A percentile compares a stretch with the other conserved stretches of the same genome.
Conservation (phyloP, 2,888 invertebrate species). For the Lasioglossum marginatum region DNA sequence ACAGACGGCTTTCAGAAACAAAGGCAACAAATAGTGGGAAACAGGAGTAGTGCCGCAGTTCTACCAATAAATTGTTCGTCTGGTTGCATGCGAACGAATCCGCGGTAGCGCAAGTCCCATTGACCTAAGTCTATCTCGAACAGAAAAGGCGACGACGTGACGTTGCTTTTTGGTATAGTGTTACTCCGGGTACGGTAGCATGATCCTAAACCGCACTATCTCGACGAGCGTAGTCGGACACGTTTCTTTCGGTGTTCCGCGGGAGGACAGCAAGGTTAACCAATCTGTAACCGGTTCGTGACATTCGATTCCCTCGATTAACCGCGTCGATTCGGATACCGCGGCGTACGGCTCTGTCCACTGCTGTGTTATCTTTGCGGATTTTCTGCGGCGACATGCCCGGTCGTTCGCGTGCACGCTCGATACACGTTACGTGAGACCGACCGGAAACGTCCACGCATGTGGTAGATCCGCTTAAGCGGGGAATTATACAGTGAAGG, state of each 20-base stretch:
- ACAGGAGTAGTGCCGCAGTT: constrained; percentile 2
- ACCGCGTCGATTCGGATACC: constrained; percentile 53
- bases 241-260: constrained; percentile 36
- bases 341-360: neutral
- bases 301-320: constrained; percentile 65
- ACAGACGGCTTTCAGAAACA: neutral
- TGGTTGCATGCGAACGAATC: neutral
- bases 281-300: constrained; percentile 61
- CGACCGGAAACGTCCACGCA: constrained; percentile 54
- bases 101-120: constrained; percentile 13
- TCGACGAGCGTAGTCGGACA: constrained; percentile 51
- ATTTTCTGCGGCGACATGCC: neutral
- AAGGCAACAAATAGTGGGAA: neutral
- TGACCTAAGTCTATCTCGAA: neutral
- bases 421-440: constrained; percentile 28
- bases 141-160: neutral
- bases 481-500: constrained; percentile 56
- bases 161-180: constrained; percentile 16
- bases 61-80: neutral
- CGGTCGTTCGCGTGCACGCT: constrained; percentile 32
- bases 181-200: constrained; percentile 30
- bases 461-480: constrained; percentile 57
- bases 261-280: constrained; percentile 58
- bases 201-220: constrained; percentile 43
- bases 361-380: neutral